These are phyloP conservation scores for Protonibea diacanthus DNA, from an alignment of 2,797 vertebrate species.

Conservation along the genomic window DNA sequence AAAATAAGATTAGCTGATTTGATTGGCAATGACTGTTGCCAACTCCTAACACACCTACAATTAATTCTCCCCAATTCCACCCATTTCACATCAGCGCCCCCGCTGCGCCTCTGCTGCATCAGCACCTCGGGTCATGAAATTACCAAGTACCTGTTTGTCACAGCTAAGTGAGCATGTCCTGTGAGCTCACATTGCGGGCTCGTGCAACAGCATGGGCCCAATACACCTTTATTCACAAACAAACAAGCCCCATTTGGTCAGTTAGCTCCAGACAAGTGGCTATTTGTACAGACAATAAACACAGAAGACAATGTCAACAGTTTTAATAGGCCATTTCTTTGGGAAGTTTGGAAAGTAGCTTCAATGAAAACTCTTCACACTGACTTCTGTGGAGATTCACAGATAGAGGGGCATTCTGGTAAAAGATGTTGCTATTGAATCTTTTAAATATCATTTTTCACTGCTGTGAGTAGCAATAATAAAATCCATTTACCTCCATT, in stretches of 20 bases:
- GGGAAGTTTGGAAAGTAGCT: not conserved
- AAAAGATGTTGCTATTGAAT: not conserved
- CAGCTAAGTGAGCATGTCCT: slow-evolving; percentile 55
- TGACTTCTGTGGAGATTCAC: not conserved
- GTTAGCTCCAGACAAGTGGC: slow-evolving; percentile 31
- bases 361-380: not conserved
- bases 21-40: slow-evolving; percentile 48
- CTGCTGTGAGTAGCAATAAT: not conserved
- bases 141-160: slow-evolving; percentile 64
- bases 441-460: not conserved
- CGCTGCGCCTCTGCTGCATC: slow-evolving; percentile 38
- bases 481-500: not conserved
- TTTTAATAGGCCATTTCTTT: slow-evolving; percentile 16
- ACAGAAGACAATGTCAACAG: slow-evolving; percentile 19
- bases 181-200: slow-evolving; percentile 26
- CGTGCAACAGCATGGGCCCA: slow-evolving; percentile 18
- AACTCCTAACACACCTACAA: slow-evolving; percentile 37
- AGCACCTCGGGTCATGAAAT: slow-evolving; percentile 58
- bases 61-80: slow-evolving; percentile 58
- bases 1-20: slow-evolving; percentile 51
- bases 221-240: slow-evolving; percentile 43
- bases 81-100: slow-evolving; percentile 43
- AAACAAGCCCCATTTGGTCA: slow-evolving; percentile 42
- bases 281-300: slow-evolving; percentile 42
- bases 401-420: not conserved